These are phyloP conservation scores for Drymonia ruficornis DNA, from an alignment of 2,888 invertebrate genomes.

Conservation along the genomic window DNA sequence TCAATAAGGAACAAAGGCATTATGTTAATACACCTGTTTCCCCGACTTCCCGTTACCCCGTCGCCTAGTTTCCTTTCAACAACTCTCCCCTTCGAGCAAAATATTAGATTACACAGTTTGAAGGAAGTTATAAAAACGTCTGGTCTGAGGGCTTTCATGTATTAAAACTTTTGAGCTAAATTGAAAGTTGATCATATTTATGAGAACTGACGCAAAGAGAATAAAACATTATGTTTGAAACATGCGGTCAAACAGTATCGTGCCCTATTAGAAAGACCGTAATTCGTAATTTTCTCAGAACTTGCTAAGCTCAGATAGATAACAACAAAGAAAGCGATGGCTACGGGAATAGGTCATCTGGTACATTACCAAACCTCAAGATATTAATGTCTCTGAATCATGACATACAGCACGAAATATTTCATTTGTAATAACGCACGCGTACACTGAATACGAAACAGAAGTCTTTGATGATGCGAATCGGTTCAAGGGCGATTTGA, in stretches of 20 bases:
- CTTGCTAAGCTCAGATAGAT: slow-evolving; percentile 2
- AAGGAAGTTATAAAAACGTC: slow-evolving; percentile 3
- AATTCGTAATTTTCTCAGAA: background rate
- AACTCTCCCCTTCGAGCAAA: slow-evolving; percentile 31
- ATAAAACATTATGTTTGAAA: too few relatives aligned
- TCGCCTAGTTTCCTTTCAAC: slow-evolving; percentile 32
- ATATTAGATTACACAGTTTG: slow-evolving; percentile 28
- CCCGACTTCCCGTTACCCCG: slow-evolving; percentile 31
- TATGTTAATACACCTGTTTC: slow-evolving; percentile 42
- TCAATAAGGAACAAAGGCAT: slow-evolving; percentile 29
- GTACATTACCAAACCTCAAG: slow-evolving; percentile 20
- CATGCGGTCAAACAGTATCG: too few relatives aligned
- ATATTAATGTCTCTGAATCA: slow-evolving; percentile 40
- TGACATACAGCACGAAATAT: slow-evolving; percentile 23
- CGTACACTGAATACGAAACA: slow-evolving; percentile 36
- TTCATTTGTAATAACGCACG: slow-evolving; percentile 14
- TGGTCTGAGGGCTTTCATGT: too few relatives aligned
- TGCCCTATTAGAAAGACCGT: too few relatives aligned
- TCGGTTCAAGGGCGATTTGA: slow-evolving; percentile 49
- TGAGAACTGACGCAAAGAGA: too few relatives aligned
- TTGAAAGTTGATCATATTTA: too few relatives aligned
- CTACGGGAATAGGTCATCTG: slow-evolving; percentile 44
- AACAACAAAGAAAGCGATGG: slow-evolving; percentile 28
- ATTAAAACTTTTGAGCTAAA: too few relatives aligned
- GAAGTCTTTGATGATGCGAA: slow-evolving; percentile 39